These are phyloP conservation scores for Ypsolopha scabrella DNA, from an alignment of 2,888 invertebrate species.

Conservation along the genomic window DNA sequence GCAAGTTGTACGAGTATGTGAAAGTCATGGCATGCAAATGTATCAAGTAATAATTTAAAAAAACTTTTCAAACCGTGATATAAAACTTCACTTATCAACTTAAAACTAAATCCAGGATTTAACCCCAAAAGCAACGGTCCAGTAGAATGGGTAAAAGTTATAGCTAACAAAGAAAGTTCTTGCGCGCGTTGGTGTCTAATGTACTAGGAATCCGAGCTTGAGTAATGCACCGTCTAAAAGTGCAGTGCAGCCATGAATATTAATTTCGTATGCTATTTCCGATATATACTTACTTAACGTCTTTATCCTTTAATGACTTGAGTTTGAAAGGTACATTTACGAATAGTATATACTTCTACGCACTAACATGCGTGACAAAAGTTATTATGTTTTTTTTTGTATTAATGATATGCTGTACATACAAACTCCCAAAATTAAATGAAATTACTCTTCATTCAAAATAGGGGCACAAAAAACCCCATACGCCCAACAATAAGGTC, in stretches of 20 bases:
- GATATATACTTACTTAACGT: too few relatives aligned
- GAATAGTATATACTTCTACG: too few relatives aligned
- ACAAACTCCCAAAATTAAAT: neutral
- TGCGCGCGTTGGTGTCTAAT: neutral
- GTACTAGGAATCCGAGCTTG: neutral
- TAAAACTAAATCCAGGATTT: too few relatives aligned
- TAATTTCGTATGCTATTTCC: too few relatives aligned
- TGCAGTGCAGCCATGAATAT: neutral
- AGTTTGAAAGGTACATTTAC: too few relatives aligned
- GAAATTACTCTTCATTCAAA: neutral
- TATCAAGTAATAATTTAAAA: too few relatives aligned
- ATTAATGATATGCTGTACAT: neutral
- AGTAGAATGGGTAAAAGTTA: neutral
- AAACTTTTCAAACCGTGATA: too few relatives aligned
- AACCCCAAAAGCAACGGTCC: too few relatives aligned
- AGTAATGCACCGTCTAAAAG: neutral
- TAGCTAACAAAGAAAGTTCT: neutral
- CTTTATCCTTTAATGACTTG: too few relatives aligned
- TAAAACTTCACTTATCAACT: too few relatives aligned
- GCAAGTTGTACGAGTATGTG: too few relatives aligned
- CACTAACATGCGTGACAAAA: neutral
- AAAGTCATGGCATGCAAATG: too few relatives aligned
- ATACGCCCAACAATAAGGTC: conserved; percentile 25
- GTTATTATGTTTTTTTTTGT: neutral
- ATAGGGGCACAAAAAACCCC: conserved; percentile 15